phyloP scores from a whole-genome alignment of 2,888 invertebrate genomes.

The Amblyteles armatorius region DNA sequence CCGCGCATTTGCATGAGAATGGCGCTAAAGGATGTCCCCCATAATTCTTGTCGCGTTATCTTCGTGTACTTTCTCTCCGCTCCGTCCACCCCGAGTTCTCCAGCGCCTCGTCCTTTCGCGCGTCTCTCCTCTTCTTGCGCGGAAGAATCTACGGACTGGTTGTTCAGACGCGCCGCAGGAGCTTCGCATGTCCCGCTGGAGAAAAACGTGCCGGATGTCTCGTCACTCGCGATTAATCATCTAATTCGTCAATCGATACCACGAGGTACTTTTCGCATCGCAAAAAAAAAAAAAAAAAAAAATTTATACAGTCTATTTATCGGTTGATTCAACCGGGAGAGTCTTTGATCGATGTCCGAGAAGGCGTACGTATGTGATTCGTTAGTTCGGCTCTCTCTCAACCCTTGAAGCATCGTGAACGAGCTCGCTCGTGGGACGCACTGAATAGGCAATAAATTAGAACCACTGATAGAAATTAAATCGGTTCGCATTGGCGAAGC shows the following conservation, averaged over 20 bases:
- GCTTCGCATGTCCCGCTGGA: slow-evolving; percentile 45
- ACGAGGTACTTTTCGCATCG: not conserved
- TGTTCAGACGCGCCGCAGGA: slow-evolving; percentile 69
- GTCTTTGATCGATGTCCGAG: slow-evolving; percentile 11
- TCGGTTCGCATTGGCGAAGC: slow-evolving; percentile 74
- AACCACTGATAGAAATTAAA: slow-evolving; percentile 82
- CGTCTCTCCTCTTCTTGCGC: slow-evolving; percentile 35
- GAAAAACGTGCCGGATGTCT: slow-evolving; percentile 15
- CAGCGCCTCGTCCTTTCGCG: not conserved
- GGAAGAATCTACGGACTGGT: slow-evolving; percentile 71
- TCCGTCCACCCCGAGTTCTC: slow-evolving; percentile 34
- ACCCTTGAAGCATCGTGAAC: slow-evolving; percentile 40
- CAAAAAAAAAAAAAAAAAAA: no score
- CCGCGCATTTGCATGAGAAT: slow-evolving; percentile 81
- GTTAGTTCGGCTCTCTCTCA: slow-evolving; percentile 9
- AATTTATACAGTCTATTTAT: not conserved
- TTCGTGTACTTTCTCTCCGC: slow-evolving; percentile 68
- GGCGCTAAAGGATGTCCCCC: slow-evolving; percentile 81
- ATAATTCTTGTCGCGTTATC: slow-evolving; percentile 81
- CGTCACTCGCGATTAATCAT: not conserved
- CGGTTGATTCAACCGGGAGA: not conserved
- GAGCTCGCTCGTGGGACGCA: slow-evolving; percentile 49
- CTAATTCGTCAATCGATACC: not conserved
- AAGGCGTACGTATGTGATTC: slow-evolving; percentile 16
- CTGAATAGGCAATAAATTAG: slow-evolving; percentile 80